phyloP scores from a whole-genome alignment of 2,888 invertebrate genomes.

The Epirrhoe tristata region DNA sequence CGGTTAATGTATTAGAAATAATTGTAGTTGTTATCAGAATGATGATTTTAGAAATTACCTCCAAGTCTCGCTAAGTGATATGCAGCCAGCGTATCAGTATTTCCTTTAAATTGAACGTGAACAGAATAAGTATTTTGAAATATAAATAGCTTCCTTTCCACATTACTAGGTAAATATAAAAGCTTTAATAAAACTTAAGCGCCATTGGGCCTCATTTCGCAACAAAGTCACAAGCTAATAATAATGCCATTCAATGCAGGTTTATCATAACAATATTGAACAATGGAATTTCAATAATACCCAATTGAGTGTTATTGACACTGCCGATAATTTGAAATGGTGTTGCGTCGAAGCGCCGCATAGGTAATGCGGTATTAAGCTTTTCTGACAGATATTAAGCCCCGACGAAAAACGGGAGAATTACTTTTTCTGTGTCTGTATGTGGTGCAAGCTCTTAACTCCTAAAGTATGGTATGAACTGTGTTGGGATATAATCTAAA shows the following conservation, averaged over 20 bases:
- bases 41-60: too few species aligned
- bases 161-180: background rate
- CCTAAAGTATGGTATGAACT: too few species aligned
- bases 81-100: background rate
- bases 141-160: background rate
- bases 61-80: background rate
- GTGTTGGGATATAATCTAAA: too few species aligned
- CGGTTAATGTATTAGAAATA: too few species aligned
- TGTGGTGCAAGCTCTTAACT: too few species aligned
- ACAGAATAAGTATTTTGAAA: background rate
- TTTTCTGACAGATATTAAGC: background rate
- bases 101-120: background rate
- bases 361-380: background rate
- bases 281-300: constrained; percentile 5
- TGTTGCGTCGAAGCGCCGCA: background rate
- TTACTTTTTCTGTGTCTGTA: too few species aligned
- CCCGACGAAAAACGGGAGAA: too few species aligned
- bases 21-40: too few species aligned
- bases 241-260: background rate
- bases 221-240: background rate
- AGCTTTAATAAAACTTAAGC: background rate
- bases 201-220: background rate
- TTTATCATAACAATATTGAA: background rate
- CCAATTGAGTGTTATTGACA: constrained; percentile 6
- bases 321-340: background rate